Evolutionary conservation across 2,113 vertebrate species (phyloP).

Genomic region (Elachura formosa): DNA sequence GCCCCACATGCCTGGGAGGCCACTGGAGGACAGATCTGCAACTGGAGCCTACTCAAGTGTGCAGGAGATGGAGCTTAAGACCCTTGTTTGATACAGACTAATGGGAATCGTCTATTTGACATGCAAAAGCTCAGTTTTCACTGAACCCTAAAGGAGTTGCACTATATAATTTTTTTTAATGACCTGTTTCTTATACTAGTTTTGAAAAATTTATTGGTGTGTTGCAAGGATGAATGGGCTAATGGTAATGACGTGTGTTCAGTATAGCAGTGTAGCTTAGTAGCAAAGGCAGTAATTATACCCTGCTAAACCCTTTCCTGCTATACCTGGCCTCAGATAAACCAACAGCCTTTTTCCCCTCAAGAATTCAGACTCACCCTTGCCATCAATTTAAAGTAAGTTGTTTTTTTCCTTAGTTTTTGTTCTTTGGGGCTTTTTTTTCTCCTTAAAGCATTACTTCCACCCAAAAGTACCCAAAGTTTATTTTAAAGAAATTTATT

Average conservation of each 20-base stretch:
- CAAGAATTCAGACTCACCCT: background rate
- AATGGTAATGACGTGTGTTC: fast-evolving
- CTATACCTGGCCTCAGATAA: background rate
- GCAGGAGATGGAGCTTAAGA: background rate
- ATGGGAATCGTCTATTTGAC: background rate
- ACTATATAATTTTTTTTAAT: background rate
- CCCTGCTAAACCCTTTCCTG: background rate
- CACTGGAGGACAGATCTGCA: background rate
- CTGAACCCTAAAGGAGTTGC: background rate
- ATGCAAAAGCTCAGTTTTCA: background rate
- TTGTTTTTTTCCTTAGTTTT: fast-evolving
- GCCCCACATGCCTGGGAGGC: background rate
- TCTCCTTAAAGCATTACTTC: background rate
- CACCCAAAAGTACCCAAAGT: background rate
- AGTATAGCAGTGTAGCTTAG: background rate
- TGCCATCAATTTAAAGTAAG: background rate
- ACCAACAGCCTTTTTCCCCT: background rate
- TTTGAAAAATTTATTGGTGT: background rate
- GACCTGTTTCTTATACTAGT: background rate
- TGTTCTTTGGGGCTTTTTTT: background rate
- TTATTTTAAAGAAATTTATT: background rate
- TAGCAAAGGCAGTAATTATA: background rate
- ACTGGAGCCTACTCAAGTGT: background rate
- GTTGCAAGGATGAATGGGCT: background rate
- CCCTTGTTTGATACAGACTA: background rate